Conservation (phyloP, 2,113 vertebrate genomes). For the Gambusia holbrooki region DNA sequence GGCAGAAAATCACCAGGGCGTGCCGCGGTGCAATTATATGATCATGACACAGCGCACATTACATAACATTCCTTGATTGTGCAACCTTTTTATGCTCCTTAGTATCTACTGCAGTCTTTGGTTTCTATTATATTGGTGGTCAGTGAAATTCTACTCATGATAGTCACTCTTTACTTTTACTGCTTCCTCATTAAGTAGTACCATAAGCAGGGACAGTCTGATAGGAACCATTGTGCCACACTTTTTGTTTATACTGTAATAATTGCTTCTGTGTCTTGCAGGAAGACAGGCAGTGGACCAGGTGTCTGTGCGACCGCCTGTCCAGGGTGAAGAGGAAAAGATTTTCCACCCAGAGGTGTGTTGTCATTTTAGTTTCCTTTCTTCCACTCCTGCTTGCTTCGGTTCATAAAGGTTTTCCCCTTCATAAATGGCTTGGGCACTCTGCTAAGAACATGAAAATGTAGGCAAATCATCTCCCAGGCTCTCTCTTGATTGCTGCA, state of each 20-base stretch:
- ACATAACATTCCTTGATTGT: constrained; percentile 9
- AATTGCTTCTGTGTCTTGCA: constrained; percentile 57
- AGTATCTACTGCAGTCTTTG: neutral
- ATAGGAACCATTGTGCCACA: constrained; percentile 5
- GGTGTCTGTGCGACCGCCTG: constrained; percentile 81
- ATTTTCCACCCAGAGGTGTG: constrained; percentile 63
- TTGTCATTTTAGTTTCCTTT: neutral
- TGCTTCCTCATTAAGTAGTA: constrained; percentile 4
- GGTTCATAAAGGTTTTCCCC: neutral
- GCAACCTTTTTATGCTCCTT: constrained; percentile 1
- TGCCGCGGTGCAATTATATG: constrained; percentile 14
- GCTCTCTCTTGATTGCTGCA: constrained; percentile 21
- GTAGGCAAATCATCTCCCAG: constrained; percentile 50
- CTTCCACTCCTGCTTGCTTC: neutral
- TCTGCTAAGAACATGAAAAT: constrained; percentile 47
- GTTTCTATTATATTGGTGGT: neutral
- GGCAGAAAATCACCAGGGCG: constrained; percentile 30
- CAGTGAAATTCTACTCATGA: constrained; percentile 4
- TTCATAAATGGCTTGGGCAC: neutral
- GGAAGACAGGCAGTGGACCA: constrained; percentile 79
- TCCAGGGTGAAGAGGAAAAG: constrained; percentile 44
- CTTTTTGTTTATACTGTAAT: constrained; percentile 2
- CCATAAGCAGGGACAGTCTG: constrained; percentile 3
- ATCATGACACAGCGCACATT: constrained; percentile 26
- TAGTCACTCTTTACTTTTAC: neutral